Evolutionary conservation across 2,113 vertebrate species (phyloP).

Genomic region (Cathartes aura): DNA sequence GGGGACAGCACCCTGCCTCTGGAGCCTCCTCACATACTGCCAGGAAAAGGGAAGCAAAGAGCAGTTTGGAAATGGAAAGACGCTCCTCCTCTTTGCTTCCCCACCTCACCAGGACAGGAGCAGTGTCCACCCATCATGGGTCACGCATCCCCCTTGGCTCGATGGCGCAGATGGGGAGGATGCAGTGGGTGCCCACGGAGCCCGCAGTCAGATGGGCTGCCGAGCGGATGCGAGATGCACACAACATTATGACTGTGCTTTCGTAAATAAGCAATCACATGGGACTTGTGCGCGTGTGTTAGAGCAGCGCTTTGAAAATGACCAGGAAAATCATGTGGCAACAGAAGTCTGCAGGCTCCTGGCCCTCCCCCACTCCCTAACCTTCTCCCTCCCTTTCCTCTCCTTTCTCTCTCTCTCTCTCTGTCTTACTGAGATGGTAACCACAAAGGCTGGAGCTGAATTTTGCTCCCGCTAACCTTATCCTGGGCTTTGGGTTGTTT

Average conservation of each 20-base stretch:
- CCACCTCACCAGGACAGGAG: rapidly evolving
- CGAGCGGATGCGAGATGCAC: not conserved
- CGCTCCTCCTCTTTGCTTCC: not conserved
- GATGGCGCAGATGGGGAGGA: not conserved
- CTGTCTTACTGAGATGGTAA: not conserved
- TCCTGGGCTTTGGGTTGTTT: not conserved
- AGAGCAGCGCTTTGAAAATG: constrained; percentile 55
- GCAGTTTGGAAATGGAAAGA: not conserved
- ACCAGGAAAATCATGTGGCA: constrained; percentile 73
- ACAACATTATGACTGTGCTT: constrained; percentile 39
- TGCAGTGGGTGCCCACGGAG: not conserved
- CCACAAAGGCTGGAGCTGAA: not conserved
- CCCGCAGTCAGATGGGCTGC: constrained; percentile 14
- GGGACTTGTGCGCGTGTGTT: constrained; percentile 33
- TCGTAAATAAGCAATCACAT: constrained; percentile 71
- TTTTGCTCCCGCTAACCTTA: not conserved
- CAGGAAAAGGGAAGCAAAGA: not conserved
- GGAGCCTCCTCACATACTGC: not conserved
- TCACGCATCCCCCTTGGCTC: not conserved
- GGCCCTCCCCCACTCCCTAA: not conserved
- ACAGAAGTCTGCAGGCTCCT: constrained; percentile 16
- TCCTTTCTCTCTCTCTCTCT: not conserved
- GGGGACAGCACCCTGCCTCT: not conserved
- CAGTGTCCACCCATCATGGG: not conserved
- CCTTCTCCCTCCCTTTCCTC: not conserved